These are phyloP conservation scores for Platycheirus albimanus DNA, from an alignment of 2,888 invertebrate species.

Conservation along the genomic window DNA sequence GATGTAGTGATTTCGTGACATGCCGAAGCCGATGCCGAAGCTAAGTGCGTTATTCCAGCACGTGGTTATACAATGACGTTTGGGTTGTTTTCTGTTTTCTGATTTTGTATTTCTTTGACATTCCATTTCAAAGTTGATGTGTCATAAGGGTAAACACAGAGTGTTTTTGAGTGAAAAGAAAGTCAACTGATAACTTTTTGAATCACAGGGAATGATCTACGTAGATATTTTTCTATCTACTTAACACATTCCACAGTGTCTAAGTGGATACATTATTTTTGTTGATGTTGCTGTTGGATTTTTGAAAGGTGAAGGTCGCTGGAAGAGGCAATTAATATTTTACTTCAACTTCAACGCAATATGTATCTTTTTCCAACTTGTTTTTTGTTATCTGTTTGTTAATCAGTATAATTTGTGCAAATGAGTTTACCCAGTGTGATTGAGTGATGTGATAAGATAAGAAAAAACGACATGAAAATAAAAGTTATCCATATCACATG, in stretches of 20 bases:
- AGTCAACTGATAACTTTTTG: constrained; percentile 26
- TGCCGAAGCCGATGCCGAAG: too few relatives aligned
- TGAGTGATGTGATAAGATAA: constrained; percentile 67
- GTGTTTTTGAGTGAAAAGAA: constrained; percentile 40
- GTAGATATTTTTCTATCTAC: background rate
- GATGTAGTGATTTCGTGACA: constrained; percentile 64
- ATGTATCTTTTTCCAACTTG: constrained; percentile 1
- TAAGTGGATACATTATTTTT: background rate
- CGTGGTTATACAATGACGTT: constrained; percentile 32
- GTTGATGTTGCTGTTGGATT: background rate
- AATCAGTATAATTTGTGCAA: constrained; percentile 62
- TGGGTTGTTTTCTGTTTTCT: constrained; percentile 1
- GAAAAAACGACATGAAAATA: background rate
- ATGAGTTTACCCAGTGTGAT: constrained; percentile 56
- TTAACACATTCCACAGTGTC: background rate
- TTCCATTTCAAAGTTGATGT: constrained; percentile 42
- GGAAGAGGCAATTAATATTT: constrained; percentile 30
- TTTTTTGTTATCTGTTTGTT: constrained; percentile 37
- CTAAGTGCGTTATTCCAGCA: constrained; percentile 29
- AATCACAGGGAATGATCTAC: background rate
- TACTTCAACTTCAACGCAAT: background rate
- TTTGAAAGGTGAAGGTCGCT: constrained; percentile 62
- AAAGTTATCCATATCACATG: constrained; percentile 1
- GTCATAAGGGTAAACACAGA: constrained; percentile 18
- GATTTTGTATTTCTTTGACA: constrained; percentile 39